Evolutionary conservation across 2,113 vertebrate species (phyloP).

Genomic region (Muntiacus muntjak): DNA sequence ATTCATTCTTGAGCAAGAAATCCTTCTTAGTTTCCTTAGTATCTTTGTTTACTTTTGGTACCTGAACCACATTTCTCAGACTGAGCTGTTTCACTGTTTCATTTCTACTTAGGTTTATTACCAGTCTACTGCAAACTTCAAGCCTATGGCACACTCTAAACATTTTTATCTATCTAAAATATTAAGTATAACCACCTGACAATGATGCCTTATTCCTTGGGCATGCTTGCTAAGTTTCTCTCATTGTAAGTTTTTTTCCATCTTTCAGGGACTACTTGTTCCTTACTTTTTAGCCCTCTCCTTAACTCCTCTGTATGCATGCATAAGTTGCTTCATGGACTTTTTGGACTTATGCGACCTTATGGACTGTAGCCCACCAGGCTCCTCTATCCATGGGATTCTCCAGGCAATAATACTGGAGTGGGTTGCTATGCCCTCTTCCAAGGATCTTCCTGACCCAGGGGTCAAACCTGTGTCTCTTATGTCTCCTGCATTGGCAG

Average conservation of each 20-base stretch:
- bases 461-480: neutral
- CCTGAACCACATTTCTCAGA: neutral
- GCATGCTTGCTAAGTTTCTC: neutral
- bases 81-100: neutral
- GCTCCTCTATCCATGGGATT: neutral
- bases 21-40: neutral
- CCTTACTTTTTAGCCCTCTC: neutral
- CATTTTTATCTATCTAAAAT: neutral
- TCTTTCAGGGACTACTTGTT: neutral
- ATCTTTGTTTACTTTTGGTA: neutral
- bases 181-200: neutral
- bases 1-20: neutral
- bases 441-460: neutral
- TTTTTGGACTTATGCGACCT: neutral
- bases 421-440: neutral
- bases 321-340: neutral
- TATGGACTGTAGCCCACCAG: neutral
- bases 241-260: neutral
- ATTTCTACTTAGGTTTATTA: neutral
- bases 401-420: neutral
- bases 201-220: neutral
- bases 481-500: neutral
- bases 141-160: neutral
- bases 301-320: neutral
- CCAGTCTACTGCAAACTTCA: neutral